These are phyloP conservation scores for Dioctria rufipes DNA, from an alignment of 2,888 invertebrate species.

Conservation along the genomic window DNA sequence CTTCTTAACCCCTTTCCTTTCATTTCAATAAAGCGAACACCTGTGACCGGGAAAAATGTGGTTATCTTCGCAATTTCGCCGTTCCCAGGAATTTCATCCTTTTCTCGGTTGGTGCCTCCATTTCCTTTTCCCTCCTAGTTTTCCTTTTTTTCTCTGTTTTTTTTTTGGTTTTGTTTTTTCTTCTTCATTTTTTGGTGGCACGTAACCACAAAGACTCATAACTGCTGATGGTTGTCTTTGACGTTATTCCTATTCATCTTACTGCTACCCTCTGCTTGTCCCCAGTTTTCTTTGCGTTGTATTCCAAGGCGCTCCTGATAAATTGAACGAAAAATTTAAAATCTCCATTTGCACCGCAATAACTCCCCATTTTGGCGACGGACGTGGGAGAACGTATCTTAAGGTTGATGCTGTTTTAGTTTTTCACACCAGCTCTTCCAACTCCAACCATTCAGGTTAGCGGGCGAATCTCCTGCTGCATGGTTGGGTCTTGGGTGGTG, in stretches of 20 bases:
- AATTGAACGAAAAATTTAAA: slow-evolving; percentile 51
- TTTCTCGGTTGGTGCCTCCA: slow-evolving; percentile 12
- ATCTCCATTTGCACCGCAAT: slow-evolving; percentile 52
- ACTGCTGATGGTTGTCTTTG: slow-evolving; percentile 51
- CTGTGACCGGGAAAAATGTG: slow-evolving; percentile 44
- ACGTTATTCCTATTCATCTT: slow-evolving; percentile 52
- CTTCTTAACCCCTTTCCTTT: slow-evolving; percentile 44
- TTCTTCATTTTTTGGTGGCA: slow-evolving; percentile 31
- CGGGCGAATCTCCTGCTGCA: background rate
- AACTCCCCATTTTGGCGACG: slow-evolving; percentile 36
- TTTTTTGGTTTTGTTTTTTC: background rate
- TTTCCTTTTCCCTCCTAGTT: slow-evolving; percentile 1
- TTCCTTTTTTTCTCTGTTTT: slow-evolving; percentile 16
- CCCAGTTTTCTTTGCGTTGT: background rate
- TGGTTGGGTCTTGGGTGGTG: background rate
- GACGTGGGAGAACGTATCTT: slow-evolving; percentile 19
- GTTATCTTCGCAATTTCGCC: slow-evolving; percentile 41
- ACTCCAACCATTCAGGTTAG: no score
- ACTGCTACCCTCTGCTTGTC: background rate
- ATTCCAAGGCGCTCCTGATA: slow-evolving; percentile 22
- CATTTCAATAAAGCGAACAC: slow-evolving; percentile 48
- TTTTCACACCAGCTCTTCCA: background rate
- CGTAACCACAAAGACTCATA: slow-evolving; percentile 52
- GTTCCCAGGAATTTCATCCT: slow-evolving; percentile 15
- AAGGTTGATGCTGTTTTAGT: slow-evolving; percentile 31